Base-by-base conservation (phyloP, 2,113 vertebrate species). In the Ciconia boyciana region DNA sequence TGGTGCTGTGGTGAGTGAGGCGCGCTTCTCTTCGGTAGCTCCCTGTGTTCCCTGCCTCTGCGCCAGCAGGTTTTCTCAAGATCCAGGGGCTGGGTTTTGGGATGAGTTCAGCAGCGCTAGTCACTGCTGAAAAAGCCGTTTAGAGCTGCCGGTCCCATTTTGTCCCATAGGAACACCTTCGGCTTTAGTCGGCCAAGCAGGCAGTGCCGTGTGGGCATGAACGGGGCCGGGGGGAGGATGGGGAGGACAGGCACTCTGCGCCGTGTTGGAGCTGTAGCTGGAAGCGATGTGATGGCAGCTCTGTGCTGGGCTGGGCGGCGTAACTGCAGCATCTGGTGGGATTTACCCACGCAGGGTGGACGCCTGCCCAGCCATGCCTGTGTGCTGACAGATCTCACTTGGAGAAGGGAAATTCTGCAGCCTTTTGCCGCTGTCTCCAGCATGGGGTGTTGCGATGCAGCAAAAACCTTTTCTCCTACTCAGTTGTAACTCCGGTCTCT, bases 1-100 rank as follows among this genome's bases (percentile, higher is more conserved):
- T 3, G 98, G 99, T 7, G 96, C 99, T 41, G 94, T 95, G 95
- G 99, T 99, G 93, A 98, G 97, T 95, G 18, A 21, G 58, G 18
- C 8, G 1, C 0, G 0, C 43, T 28, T 19, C 54, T 34, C 34
- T 8, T 15, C 0, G 0, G 16, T 11, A 11, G 16, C 72, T 70
- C 44, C 41, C 14, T 1, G 3, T 8, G 16, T 21, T 68, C 74
- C 32, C 68, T 65, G 26, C 24, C 49, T 58, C 34, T 8, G 1
- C 2, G 1, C 29, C 52, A 4, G 10, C 32, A 6, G 28, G 4
- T 31, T 65, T 34, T 55, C 60, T 58, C 0, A 0, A 34, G 17
- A 60, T 41, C 39, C 16, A 13, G 18, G 66, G 15, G 10, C 1
- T 0, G 1, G 43, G 29, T 32, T 87, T 87, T 22, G 43, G 32